Base-by-base conservation (phyloP, 2,113 vertebrate genomes). In the Chitala chitala region DNA sequence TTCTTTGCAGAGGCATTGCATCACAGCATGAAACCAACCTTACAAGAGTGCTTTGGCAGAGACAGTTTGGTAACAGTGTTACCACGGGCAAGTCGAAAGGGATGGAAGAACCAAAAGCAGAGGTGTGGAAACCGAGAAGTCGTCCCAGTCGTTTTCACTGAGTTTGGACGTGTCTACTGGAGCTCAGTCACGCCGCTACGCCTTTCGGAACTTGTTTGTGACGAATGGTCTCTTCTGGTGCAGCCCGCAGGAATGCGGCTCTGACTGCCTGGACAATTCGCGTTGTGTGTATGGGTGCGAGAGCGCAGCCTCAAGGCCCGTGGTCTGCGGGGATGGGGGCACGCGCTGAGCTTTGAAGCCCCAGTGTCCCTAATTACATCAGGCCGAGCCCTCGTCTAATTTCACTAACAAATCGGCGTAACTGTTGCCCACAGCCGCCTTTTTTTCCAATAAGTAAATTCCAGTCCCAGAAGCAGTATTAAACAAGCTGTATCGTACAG, bases 361-460 rank as follows among this genome's bases (percentile, higher is more conserved):
- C 54, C 40, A 22, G 31, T 69, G 38, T 36, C 29, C 10, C 20
- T 51, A 70, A 50, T 78, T 68, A 77, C 78, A 66, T 71, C 73
- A 76, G 76, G 80, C 78, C 69, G 71, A 80, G 78, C 76, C 81
- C 78, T 84, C 65, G 77, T 76, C 76, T 77, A 79, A 77, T 72
- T 71, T 76, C 74, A 44, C 73, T 71, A 76, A 80, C 69, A 72
- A 69, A 72, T 71, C 76, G 70, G 77, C 75, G 51, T 24, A 51
- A 44, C n/a, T 81, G 71, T 80, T 79, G 82, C 78, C 78, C 78
- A 80, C 17, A 81, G 74, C 80, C 79, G 86, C 82, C 86, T 86
- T 86, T 83, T 81, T 68, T 26, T 79, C 44, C 77, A 78, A 82
- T 33, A 59, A 59, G 42, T 33, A 61, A 42, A 58, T 20, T 9